Percentiles rank a stretch among this genome's conserved stretches.
These are phyloP conservation scores for Halichoeres trimaculatus DNA, from an alignment of 2,113 vertebrate genomes.

Conservation along the genomic window DNA sequence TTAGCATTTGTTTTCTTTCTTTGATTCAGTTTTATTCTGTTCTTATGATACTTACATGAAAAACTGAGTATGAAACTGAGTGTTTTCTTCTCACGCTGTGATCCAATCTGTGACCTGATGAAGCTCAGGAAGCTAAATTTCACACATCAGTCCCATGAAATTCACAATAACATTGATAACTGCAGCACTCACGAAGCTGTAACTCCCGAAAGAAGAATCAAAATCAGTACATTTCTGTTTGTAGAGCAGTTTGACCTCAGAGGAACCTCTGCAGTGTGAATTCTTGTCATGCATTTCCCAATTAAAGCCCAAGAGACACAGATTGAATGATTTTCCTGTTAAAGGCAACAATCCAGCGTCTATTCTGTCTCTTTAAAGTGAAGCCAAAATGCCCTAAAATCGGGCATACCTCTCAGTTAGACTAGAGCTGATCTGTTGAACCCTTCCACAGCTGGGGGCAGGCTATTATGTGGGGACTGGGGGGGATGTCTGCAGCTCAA, in stretches of 20 bases:
- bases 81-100: background rate
- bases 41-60: too few species aligned
- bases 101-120: background rate
- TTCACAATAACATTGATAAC: background rate
- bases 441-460: conserved; percentile 59
- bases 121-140: background rate
- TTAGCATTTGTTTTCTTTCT: too few species aligned
- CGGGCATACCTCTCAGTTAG: conserved; percentile 19
- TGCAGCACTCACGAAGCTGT: background rate
- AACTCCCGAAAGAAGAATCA: background rate
- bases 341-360: conserved; percentile 25
- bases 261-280: conserved; percentile 29
- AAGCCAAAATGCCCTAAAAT: conserved; percentile 9
- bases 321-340: conserved; percentile 36
- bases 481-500: conserved; percentile 57
- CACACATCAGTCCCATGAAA: background rate
- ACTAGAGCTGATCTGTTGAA: conserved; percentile 54
- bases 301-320: conserved; percentile 2
- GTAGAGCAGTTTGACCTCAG: conserved; percentile 11
- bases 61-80: too few species aligned
- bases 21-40: too few species aligned
- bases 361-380: conserved; percentile 6
- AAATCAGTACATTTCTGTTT: background rate
- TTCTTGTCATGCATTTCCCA: conserved; percentile 22
- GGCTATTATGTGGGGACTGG: conserved; percentile 47